Evolutionary conservation across 2,797 vertebrate species (phyloP).

Genomic region (Oreochromis grahami): DNA sequence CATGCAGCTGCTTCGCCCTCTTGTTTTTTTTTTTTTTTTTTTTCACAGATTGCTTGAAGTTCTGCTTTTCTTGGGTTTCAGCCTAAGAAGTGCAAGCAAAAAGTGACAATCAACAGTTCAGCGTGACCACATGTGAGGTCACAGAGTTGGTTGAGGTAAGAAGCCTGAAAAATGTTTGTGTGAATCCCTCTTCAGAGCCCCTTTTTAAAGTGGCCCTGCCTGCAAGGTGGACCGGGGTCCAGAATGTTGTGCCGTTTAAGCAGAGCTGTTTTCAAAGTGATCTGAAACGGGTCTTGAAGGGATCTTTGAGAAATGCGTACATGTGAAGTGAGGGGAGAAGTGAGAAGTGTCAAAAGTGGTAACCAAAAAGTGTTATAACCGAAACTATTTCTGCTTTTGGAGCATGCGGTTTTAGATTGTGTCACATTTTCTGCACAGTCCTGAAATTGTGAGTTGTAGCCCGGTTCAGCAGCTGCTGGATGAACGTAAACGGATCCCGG

Average conservation of each 20-base stretch:
- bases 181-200: background rate
- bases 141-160: background rate
- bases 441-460: background rate
- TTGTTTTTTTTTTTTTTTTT: background rate
- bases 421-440: background rate
- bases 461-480: background rate
- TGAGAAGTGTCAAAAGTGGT: background rate
- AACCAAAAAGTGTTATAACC: background rate
- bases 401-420: background rate
- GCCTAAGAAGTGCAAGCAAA: background rate
- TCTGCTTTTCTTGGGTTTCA: rapidly evolving
- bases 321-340: background rate
- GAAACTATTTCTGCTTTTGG: background rate
- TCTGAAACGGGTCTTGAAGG: background rate
- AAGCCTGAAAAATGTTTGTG: background rate
- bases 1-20: background rate
- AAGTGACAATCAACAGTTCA: background rate
- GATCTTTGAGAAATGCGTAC: background rate
- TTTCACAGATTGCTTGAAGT: background rate
- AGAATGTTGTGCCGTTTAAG: background rate
- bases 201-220: background rate
- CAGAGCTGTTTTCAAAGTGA: background rate
- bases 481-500: background rate
- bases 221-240: background rate
- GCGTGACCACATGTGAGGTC: rapidly evolving